These are phyloP conservation scores for Theretra japonica DNA, from an alignment of 2,888 invertebrate genomes.

Conservation along the genomic window DNA sequence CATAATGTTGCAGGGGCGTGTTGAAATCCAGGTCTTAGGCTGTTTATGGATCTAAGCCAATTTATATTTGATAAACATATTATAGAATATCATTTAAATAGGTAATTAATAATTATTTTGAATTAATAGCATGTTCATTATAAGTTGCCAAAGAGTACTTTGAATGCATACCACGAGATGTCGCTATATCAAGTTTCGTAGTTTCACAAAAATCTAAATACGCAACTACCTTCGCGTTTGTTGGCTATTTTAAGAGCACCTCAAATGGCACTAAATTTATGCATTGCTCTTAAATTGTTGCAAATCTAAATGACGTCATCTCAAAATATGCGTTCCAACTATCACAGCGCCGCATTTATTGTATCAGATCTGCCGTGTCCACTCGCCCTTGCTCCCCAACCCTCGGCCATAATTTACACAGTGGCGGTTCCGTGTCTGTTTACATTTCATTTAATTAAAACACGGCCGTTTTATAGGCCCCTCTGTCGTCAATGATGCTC, in stretches of 20 bases:
- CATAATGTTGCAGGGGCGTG: not conserved
- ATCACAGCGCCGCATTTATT: slow-evolving; percentile 29
- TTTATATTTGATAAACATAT: not conserved
- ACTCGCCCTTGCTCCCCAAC: slow-evolving; percentile 44
- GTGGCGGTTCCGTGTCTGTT: slow-evolving; percentile 59
- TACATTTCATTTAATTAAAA: slow-evolving; percentile 74
- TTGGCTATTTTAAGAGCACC: too few relatives aligned
- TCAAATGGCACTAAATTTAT: not conserved
- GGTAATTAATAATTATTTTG: not conserved
- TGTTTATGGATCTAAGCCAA: not conserved
- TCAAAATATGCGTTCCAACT: slow-evolving; percentile 16
- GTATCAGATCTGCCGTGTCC: slow-evolving; percentile 46
- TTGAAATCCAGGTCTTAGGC: not conserved
- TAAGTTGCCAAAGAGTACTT: not conserved
- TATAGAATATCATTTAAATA: too few relatives aligned
- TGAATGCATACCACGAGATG: not conserved
- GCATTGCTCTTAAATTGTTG: not conserved
- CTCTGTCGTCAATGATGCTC: slow-evolving; percentile 45
- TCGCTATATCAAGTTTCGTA: not conserved
- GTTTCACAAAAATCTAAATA: too few relatives aligned
- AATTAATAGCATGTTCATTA: not conserved
- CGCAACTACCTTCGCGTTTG: too few relatives aligned
- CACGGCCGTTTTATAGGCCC: slow-evolving; percentile 55
- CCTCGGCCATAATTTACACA: slow-evolving; percentile 57
- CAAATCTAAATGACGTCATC: not conserved